Base-by-base conservation (phyloP, 1,140 invertebrate species). In the Trypoxylus dichotomus region DNA sequence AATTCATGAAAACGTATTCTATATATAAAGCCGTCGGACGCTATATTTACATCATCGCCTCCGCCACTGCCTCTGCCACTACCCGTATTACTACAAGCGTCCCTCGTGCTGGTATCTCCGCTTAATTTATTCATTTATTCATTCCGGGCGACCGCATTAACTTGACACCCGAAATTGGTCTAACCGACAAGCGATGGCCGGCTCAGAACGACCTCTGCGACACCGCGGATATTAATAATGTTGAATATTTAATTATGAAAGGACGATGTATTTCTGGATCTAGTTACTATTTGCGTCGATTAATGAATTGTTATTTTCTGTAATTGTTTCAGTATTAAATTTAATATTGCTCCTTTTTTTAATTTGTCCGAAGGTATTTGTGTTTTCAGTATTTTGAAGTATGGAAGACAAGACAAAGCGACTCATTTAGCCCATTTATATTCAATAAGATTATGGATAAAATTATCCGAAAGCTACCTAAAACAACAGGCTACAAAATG, bases 101-200 rank as follows among this genome's bases (percentile, higher is more conserved):
- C 15, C 19, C 47, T n/a, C 2, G 47, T n/a, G 19, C 47, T 15
- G 11, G n/a, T 54, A 54, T 54, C 47, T 54, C 47, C 15, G 43
- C 13, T 54, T 54, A 54, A 54, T 54, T 54, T 54, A 54, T 54
- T 54, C 47, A 54, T 54, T n/a, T 54, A 54, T 54, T 54, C 47
- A 54, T 54, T 54, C 47, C 19, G 19, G 47, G 15, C 15, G n/a
- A 54, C 47, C 47, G 47, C 47, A 54, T 54, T 54, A 54, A 54
- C 47, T 54, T 54, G 47, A 54, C 47, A 54, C 47, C 47, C 47
- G n/a, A 54, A 54, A 54, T 54, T 54, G n/a, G 15, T 19, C 47
- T 54, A 54, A 15, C 47, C 47, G 47, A 54, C 47, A 54, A 54
- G 47, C 7, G 47, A 19, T 19, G 47, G 47, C n/a, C 15, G 13